Evolutionary conservation across 2,888 invertebrate genomes (phyloP), one percentile per base, ranked within the genome.

Genomic region (Mesorhabditis spiculigera): DNA sequence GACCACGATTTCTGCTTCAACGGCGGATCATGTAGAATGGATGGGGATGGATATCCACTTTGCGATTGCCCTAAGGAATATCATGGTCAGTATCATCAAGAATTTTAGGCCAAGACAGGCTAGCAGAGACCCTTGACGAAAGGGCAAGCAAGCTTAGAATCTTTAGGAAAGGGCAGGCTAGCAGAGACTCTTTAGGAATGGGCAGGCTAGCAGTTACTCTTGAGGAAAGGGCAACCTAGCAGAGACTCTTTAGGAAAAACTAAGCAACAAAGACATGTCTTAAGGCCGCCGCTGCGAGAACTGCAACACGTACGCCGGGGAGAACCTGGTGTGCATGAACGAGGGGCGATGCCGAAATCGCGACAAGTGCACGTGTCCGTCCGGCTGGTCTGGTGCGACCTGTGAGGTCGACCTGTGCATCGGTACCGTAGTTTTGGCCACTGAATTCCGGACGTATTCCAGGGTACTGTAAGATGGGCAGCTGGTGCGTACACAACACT

Each of bases 21-120:
- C 82, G 89, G 89, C 28, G 90, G 89, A 44, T 87, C 87, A 69
- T 92, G 92, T 83, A 86, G 88, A 43, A 86, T 90, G 73, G 88
- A 78, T 10, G 71, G 89, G 72, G 70, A 74, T 67, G 75, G 28
- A 28, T 28, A 28, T 28, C 28, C 28, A 28, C 28, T 28, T 28
- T 28, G 28, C 28, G 28, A 28, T 28, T 28, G 28, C 28, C 28
- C 28, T 28, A 28, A 28, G 28, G 28, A 28, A 28, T 28, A 28
- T 28, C 28, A 28, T 28, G 28, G 28, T 28, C 28, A 28, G 28
- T 28, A 28, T 28, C 28, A 28, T 28, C 28, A 28, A 28, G 3
- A 28, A 28, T 28, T 28, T 28, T 28, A 28, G 28, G 28, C 28
- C 1, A 28, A 28, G 28, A 28, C 28, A 28, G 3, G 28, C 28